These are phyloP conservation scores for Cryptocephalus moraei DNA, from an alignment of 2,888 invertebrate species.

Conservation along the genomic window DNA sequence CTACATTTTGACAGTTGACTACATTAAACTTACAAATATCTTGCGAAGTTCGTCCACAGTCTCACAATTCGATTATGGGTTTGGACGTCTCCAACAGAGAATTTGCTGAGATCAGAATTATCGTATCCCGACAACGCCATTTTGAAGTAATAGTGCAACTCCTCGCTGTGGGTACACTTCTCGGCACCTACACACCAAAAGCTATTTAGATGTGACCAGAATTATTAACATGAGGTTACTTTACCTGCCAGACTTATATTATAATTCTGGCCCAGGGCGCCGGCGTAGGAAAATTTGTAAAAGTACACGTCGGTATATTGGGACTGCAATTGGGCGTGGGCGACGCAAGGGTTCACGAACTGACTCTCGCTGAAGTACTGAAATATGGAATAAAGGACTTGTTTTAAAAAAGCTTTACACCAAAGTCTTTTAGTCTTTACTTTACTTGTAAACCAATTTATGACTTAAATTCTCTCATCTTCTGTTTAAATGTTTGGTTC, in stretches of 20 bases:
- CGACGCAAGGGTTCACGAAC: constrained; percentile 13
- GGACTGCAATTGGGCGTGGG: constrained; percentile 15
- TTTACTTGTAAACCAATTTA: too few relatives aligned
- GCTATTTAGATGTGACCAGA: background rate
- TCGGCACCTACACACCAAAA: constrained; percentile 27
- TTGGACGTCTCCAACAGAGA: constrained; percentile 11
- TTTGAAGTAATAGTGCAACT: constrained; percentile 22
- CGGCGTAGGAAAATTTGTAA: constrained; percentile 17
- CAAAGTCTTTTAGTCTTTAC: too few relatives aligned
- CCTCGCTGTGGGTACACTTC: constrained; percentile 21
- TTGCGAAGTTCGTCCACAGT: constrained; percentile 52
- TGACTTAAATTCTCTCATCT: too few relatives aligned
- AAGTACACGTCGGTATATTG: constrained; percentile 13
- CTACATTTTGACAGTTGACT: background rate
- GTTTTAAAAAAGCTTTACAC: too few relatives aligned
- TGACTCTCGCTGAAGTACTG: constrained; percentile 15
- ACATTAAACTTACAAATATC: constrained; percentile 36
- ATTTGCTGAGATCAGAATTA: constrained; percentile 14
- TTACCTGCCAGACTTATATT: constrained; percentile 15
- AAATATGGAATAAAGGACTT: constrained; percentile 6
- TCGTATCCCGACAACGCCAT: constrained; percentile 14
- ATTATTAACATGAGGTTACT: background rate
- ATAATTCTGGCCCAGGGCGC: constrained; percentile 10
- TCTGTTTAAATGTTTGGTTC: too few relatives aligned
- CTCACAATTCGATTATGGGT: constrained; percentile 14